These are phyloP conservation scores for Zaprionus lineosus DNA, from an alignment of 2,888 invertebrate genomes.

Conservation along the genomic window DNA sequence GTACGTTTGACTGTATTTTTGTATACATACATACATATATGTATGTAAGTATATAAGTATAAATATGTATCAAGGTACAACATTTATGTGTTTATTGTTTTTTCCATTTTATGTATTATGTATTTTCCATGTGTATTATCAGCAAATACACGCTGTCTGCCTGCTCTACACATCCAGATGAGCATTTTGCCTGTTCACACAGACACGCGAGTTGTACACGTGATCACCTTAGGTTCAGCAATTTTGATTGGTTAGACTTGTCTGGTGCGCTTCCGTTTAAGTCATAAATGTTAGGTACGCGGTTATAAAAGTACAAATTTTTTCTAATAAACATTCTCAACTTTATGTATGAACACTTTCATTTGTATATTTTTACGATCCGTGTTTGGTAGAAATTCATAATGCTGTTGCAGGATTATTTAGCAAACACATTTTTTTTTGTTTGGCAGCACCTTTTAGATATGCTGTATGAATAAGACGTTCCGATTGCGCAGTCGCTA, in stretches of 20 bases:
- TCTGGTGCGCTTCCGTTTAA: constrained; percentile 48
- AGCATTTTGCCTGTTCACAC: constrained; percentile 26
- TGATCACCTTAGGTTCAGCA: constrained; percentile 34
- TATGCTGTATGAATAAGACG: too few species aligned
- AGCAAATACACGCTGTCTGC: constrained; percentile 22
- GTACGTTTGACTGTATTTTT: too few species aligned
- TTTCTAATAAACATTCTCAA: too few species aligned
- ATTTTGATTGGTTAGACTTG: constrained; percentile 16
- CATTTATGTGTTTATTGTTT: too few species aligned
- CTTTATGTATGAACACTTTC: not conserved
- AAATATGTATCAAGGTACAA: too few species aligned
- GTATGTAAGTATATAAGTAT: not conserved
- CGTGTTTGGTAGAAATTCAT: too few species aligned
- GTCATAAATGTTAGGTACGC: constrained; percentile 45
- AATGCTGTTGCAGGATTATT: too few species aligned
- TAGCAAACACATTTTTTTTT: too few species aligned
- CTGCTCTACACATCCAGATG: constrained; percentile 9
- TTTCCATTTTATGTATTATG: constrained; percentile 21
- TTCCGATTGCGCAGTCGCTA: constrained; percentile 53
- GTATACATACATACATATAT: constrained; percentile 11
- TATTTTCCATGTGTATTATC: constrained; percentile 42
- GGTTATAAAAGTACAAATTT: constrained; percentile 3
- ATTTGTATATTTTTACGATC: too few species aligned
- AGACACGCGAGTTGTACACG: constrained; percentile 41
- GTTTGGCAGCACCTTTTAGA: too few species aligned